Evolutionary conservation across 1,140 invertebrate species (phyloP), one percentile per base, ranked within the genome.

Genomic region (Drosophila nebulosa): DNA sequence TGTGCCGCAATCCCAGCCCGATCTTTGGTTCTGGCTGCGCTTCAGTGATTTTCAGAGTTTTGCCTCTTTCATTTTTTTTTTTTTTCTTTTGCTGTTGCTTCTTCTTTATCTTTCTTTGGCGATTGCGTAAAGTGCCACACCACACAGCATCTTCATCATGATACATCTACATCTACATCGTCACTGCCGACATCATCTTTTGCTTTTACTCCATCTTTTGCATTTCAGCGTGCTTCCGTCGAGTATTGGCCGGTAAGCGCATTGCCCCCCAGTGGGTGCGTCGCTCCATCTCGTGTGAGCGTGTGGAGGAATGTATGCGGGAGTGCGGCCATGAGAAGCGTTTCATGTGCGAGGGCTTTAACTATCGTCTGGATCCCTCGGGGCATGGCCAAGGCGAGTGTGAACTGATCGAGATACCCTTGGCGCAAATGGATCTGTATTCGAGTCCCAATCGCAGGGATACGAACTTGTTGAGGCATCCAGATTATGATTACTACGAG

Each of bases 271-370:
- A 94, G 61, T 93, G 94, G 73, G 94, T 96, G 5, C 92, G 94
- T 74, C 93, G 94, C 66, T 93, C 94, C 3, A 90, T 96, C 10
- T 93, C 93, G 30, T 96, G 95, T 79, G 94, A 95, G 64, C 93
- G 93, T 1, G 89, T 96, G 3, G 94, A 96, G 64, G 95, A 95
- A 71, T 97, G 96, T 86, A 93, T 95, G 89, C 91, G 93, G 51
- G 94, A 95, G 77, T 97, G 96, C 74, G 94, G 94, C n/a, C 92
- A 93, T 1, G 96, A 96, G 89, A 94, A 93, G 73, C 90, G 93
- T 53, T 96, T 96, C 89, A 93, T 93, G 64, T 97, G 96, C 83
- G 95, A 96, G 91, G 96, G 96, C 66, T 97, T 96, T 85, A 96
- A 96, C 92, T 96, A 96, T 89, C 94, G 94, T 69, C 89, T 95